Evolutionary conservation across 2,113 vertebrate genomes (phyloP).

Genomic region (Lasiurus cinereus): DNA sequence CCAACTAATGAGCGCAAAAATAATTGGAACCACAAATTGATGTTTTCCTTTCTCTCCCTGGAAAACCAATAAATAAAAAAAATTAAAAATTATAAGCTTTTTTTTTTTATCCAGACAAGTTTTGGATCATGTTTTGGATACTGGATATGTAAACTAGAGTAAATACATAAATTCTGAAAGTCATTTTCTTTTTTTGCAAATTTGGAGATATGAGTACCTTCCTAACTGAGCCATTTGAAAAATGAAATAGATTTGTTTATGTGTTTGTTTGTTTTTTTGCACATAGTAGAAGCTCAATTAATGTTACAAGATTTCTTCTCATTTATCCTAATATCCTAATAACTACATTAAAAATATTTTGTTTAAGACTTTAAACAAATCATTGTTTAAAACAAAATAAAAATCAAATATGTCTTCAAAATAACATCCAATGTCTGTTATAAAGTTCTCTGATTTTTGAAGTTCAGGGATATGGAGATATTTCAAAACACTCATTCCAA

Average conservation of each 20-base stretch:
- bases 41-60: background rate
- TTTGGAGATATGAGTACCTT: background rate
- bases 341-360: slow-evolving; percentile 14
- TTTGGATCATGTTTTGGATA: background rate
- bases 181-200: background rate
- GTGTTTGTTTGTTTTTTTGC: background rate
- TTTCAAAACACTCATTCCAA: slow-evolving; percentile 33
- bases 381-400: background rate
- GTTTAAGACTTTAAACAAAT: slow-evolving; percentile 43
- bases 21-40: background rate
- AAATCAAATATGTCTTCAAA: background rate
- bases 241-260: slow-evolving; percentile 30
- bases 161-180: background rate
- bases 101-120: background rate
- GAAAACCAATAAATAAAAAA: background rate
- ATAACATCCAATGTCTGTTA: background rate
- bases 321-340: slow-evolving; percentile 33
- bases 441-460: slow-evolving; percentile 12
- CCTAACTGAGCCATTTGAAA: background rate
- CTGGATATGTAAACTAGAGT: background rate
- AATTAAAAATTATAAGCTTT: background rate
- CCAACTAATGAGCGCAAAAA: background rate
- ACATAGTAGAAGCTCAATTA: background rate
- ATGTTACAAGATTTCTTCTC: background rate
- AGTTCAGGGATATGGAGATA: background rate